Conservation (phyloP, 2,888 invertebrate genomes). For the Fragum fragum region DNA sequence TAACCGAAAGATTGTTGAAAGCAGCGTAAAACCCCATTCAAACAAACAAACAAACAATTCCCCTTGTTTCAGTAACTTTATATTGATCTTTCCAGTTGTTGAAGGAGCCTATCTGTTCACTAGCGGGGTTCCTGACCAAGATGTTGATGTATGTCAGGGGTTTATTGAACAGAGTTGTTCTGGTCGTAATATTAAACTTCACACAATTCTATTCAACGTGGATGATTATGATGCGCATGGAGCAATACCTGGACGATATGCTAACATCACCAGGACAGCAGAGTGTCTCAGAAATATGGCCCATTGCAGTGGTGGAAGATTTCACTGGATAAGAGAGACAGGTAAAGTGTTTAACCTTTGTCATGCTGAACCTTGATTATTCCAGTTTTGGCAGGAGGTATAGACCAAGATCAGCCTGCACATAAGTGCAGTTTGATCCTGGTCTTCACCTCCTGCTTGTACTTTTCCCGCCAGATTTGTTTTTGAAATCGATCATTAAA, state of each 20-base stretch:
- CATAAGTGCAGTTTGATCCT: too few species aligned
- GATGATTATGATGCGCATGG: conserved; percentile 86
- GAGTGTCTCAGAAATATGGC: conserved; percentile 85
- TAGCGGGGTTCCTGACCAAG: conserved; percentile 87
- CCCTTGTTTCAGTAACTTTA: too few species aligned
- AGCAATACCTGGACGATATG: conserved; percentile 86
- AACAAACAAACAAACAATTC: too few species aligned
- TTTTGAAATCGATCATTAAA: too few species aligned
- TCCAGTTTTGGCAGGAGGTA: too few species aligned
- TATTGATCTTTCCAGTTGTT: not conserved
- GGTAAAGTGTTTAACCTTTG: too few species aligned
- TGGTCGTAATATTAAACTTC: conserved; percentile 81
- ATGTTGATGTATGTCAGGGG: conserved; percentile 79
- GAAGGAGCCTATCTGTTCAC: conserved; percentile 87
- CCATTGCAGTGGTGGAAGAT: conserved; percentile 85
- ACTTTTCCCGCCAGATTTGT: too few species aligned
- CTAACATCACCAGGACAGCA: conserved; percentile 86
- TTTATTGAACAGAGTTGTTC: conserved; percentile 84
- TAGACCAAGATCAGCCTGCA: too few species aligned
- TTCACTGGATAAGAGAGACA: conserved; percentile 87
- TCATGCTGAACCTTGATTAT: too few species aligned
- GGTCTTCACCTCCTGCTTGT: too few species aligned
- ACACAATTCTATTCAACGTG: conserved; percentile 86
- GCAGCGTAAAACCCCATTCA: too few species aligned
- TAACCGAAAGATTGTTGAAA: too few species aligned